Evolutionary conservation across 2,113 vertebrate species (phyloP).

Genomic region (Oceanites oceanicus): DNA sequence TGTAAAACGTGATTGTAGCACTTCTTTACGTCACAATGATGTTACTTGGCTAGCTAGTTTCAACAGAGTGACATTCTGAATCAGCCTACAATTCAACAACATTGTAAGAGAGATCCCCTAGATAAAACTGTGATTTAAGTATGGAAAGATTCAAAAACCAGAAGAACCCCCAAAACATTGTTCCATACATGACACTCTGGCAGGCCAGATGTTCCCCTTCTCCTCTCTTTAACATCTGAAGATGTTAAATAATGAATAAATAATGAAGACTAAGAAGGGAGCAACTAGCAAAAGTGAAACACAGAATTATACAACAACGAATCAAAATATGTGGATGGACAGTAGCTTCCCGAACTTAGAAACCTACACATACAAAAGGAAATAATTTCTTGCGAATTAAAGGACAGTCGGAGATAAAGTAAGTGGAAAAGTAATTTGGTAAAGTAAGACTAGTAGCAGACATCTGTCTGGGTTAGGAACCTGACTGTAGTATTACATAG

Average conservation of each 20-base stretch:
- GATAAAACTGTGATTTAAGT: not conserved
- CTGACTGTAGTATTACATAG: not conserved
- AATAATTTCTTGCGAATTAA: not conserved
- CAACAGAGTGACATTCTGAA: not conserved
- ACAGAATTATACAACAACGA: not conserved
- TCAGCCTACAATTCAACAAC: not conserved
- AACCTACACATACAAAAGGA: not conserved
- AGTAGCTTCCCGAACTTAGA: not conserved
- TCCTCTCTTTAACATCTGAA: not conserved
- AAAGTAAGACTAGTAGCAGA: not conserved
- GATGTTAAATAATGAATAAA: not conserved
- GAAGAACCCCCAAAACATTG: not conserved
- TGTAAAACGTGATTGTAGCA: not conserved
- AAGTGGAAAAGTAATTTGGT: not conserved
- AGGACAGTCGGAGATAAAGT: not conserved
- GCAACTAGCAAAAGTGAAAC: not conserved
- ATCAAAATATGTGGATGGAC: not conserved
- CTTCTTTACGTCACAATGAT: not conserved
- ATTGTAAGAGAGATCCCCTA: not conserved
- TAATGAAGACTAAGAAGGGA: not conserved
- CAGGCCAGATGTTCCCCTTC: not conserved
- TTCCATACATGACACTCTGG: accelerated
- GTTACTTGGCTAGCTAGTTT: not conserved
- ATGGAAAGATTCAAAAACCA: not conserved
- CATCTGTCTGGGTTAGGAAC: not conserved